Evolutionary conservation across 2,888 invertebrate species (phyloP).

Genomic region (Acanthosoma haemorrhoidale): DNA sequence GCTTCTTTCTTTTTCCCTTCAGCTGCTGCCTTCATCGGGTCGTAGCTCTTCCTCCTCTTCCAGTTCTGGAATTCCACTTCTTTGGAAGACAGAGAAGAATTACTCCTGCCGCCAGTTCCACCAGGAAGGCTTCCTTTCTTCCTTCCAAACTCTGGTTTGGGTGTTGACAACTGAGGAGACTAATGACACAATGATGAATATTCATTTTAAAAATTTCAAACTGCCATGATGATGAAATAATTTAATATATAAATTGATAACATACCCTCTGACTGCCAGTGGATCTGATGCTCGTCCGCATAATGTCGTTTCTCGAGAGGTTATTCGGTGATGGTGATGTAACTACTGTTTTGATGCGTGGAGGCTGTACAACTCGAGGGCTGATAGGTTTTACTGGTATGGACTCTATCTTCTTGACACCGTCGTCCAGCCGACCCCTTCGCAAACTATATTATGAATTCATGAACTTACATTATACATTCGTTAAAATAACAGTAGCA

Average conservation of each 20-base stretch:
- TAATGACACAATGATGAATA: slow-evolving; percentile 18
- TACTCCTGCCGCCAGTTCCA: slow-evolving; percentile 56
- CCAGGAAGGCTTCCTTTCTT: slow-evolving; percentile 55
- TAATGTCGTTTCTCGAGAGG: slow-evolving; percentile 9
- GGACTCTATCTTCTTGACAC: slow-evolving; percentile 33
- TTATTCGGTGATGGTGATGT: neutral
- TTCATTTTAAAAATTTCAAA: neutral
- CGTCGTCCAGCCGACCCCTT: slow-evolving; percentile 39
- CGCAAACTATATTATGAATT: slow-evolving; percentile 36
- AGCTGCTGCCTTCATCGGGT: slow-evolving; percentile 89
- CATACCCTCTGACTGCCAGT: slow-evolving; percentile 7
- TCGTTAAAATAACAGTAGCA: no score
- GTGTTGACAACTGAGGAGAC: slow-evolving; percentile 38
- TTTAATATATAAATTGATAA: neutral
- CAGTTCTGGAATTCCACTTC: slow-evolving; percentile 90
- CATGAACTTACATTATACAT: neutral
- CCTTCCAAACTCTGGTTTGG: slow-evolving; percentile 44
- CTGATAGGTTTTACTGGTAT: slow-evolving; percentile 24
- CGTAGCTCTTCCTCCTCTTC: slow-evolving; percentile 91
- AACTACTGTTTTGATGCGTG: neutral
- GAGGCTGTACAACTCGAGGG: neutral
- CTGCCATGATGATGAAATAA: neutral
- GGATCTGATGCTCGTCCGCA: neutral
- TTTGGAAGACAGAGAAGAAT: slow-evolving; percentile 65
- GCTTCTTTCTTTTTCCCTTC: slow-evolving; percentile 64